Evolutionary conservation across 2,888 invertebrate species (phyloP).

Genomic region (Watsonalla cultraria): DNA sequence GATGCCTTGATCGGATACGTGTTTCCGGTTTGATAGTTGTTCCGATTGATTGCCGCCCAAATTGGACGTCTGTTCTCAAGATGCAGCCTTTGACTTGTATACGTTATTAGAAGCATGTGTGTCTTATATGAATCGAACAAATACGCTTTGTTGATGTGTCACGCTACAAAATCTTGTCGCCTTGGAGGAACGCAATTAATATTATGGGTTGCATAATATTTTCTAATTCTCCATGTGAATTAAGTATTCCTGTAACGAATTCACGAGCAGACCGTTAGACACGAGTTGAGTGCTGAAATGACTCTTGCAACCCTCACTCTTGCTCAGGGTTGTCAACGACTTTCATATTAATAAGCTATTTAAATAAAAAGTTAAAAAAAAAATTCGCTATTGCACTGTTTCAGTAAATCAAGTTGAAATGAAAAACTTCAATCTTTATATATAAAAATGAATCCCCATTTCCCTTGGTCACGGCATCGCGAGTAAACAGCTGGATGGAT

Average conservation of each 20-base stretch:
- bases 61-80: neutral
- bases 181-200: too few relatives aligned
- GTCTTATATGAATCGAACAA: too few relatives aligned
- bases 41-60: neutral
- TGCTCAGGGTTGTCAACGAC: conserved; percentile 33
- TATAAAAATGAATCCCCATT: too few relatives aligned
- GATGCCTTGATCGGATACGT: neutral
- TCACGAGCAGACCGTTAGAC: conserved; percentile 41
- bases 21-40: conserved; percentile 2
- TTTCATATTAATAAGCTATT: neutral
- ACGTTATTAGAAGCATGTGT: too few relatives aligned
- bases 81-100: neutral
- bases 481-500: too few relatives aligned
- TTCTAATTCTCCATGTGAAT: conserved; percentile 15
- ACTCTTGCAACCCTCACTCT: conserved; percentile 36
- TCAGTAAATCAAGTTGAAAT: too few relatives aligned
- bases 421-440: too few relatives aligned
- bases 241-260: conserved; percentile 28
- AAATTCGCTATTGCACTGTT: too few relatives aligned
- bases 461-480: too few relatives aligned
- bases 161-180: too few relatives aligned
- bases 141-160: too few relatives aligned
- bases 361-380: neutral
- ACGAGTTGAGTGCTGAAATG: conserved; percentile 53
- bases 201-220: conserved; percentile 10